Evolutionary conservation across 2,113 vertebrate species (phyloP).

Genomic region (Hyaena hyaena): DNA sequence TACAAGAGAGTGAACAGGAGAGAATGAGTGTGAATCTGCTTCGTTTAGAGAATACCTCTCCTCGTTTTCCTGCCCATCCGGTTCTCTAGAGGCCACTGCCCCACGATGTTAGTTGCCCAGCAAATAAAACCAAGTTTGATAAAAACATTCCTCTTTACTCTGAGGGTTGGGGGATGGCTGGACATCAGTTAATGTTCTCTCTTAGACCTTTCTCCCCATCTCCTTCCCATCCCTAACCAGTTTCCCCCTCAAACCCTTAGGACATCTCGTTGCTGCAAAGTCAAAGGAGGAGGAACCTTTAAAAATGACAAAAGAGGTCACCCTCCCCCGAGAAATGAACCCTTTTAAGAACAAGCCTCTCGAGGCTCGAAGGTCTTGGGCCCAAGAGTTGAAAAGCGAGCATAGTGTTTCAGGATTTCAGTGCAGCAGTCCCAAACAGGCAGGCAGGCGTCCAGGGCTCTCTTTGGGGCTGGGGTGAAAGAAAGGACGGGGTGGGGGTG

Average conservation of each 20-base stretch:
- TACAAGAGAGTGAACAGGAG: background rate
- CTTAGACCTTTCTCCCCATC: background rate
- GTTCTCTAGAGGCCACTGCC: background rate
- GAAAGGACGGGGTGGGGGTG: slow-evolving; percentile 81
- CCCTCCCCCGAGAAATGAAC: slow-evolving; percentile 65
- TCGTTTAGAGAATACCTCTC: background rate
- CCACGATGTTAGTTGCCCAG: background rate
- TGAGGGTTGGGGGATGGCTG: background rate
- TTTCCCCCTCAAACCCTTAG: slow-evolving; percentile 35
- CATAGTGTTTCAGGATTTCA: slow-evolving; percentile 80
- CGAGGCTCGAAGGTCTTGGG: slow-evolving; percentile 80
- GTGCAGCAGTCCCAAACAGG: slow-evolving; percentile 83
- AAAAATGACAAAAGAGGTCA: slow-evolving; percentile 73
- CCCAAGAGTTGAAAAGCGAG: slow-evolving; percentile 76
- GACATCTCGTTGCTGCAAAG: slow-evolving; percentile 74
- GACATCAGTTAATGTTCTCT: slow-evolving; percentile 51
- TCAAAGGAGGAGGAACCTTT: slow-evolving; percentile 68
- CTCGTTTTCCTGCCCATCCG: background rate
- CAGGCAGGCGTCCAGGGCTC: slow-evolving; percentile 87
- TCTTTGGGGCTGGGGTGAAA: slow-evolving; percentile 82
- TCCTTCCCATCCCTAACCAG: background rate
- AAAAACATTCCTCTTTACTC: background rate
- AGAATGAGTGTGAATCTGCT: background rate
- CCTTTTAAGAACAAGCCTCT: slow-evolving; percentile 74
- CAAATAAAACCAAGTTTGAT: background rate